Evolutionary conservation across 2,113 vertebrate species (phyloP).

Genomic region (Sapajus apella): DNA sequence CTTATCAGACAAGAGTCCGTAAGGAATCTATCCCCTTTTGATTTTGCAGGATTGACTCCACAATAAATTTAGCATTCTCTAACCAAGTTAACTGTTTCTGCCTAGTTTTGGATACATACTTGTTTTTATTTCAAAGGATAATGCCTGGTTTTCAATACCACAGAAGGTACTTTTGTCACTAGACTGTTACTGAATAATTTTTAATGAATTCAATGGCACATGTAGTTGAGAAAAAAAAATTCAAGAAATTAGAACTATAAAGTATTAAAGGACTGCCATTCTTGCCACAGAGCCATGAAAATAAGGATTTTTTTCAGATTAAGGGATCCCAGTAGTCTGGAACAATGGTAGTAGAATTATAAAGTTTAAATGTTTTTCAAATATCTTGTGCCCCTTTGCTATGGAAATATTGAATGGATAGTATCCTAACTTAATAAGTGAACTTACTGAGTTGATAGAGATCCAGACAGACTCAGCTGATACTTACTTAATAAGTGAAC

Average conservation of each 20-base stretch:
- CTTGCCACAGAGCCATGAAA: background rate
- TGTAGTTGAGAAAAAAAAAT: background rate
- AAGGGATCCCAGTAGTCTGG: background rate
- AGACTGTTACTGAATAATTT: background rate
- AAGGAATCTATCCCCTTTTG: background rate
- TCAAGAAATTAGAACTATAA: background rate
- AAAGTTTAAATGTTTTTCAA: background rate
- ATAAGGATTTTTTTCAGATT: slow-evolving; percentile 8
- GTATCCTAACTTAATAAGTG: background rate
- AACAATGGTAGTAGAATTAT: background rate
- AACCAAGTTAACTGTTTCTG: background rate
- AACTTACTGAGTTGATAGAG: no score
- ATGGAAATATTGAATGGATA: background rate
- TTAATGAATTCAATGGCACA: background rate
- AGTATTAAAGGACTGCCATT: background rate
- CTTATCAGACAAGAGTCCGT: background rate
- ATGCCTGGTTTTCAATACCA: background rate
- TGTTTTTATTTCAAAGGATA: background rate
- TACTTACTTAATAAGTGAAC: background rate
- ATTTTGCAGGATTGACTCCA: background rate
- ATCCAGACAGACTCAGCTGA: no score
- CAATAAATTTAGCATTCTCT: background rate
- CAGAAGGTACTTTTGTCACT: background rate
- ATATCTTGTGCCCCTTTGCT: background rate
- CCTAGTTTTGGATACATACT: background rate